phyloP scores from a whole-genome alignment of 30 jellyfish, hydroid and myxozoan species.

The Catostylus mosaicus region DNA sequence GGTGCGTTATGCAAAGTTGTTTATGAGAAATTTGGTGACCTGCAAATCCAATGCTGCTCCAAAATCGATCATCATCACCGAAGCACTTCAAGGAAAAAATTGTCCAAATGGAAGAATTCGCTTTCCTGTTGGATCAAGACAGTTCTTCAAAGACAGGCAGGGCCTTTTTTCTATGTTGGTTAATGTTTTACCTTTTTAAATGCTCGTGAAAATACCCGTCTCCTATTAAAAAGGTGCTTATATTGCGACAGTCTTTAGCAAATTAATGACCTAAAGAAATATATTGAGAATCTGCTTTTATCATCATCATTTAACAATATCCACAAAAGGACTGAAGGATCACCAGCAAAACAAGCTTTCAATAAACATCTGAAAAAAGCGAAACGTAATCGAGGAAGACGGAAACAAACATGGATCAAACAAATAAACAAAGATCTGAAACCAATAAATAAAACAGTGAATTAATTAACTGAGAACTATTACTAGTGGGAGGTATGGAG shows the following conservation, averaged over 20 bases:
- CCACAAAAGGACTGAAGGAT: neutral
- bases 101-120: conserved; percentile 54
- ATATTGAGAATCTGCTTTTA: too few species aligned
- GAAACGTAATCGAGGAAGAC: too few species aligned
- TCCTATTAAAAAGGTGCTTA: neutral
- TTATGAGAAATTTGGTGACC: neutral
- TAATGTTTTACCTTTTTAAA: neutral
- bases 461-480: too few species aligned
- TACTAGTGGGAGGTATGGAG: neutral
- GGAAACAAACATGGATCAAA: neutral
- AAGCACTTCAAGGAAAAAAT: conserved; percentile 24
- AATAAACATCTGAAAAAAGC: too few species aligned
- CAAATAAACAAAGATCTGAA: too few species aligned
- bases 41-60: neutral
- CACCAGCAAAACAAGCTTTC: too few species aligned
- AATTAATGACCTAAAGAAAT: too few species aligned
- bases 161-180: neutral
- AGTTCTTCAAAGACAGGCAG: conserved; percentile 23
- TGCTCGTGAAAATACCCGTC: neutral
- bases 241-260: neutral
- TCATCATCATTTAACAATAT: too few species aligned
- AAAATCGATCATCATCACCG: conserved; percentile 28
- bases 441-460: too few species aligned
- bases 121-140: conserved; percentile 47
- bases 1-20: neutral